Conservation (phyloP, 2,113 vertebrate species). For the Motacilla alba region DNA sequence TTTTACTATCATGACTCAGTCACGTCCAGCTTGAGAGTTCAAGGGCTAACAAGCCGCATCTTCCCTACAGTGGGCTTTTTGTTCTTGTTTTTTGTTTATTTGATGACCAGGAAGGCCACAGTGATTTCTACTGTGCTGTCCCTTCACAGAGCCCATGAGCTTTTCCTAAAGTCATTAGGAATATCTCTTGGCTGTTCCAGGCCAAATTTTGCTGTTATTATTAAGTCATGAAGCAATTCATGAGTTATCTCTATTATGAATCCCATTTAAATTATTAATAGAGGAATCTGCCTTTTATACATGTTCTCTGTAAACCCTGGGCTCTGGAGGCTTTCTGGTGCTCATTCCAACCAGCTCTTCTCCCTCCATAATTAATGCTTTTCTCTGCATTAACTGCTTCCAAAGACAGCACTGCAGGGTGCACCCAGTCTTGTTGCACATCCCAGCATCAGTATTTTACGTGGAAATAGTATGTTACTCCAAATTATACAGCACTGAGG, state of each 20-base stretch:
- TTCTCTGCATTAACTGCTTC: neutral
- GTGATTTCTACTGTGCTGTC: neutral
- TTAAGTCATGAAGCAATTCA: constrained; percentile 27
- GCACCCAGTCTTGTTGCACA: neutral
- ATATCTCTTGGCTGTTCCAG: neutral
- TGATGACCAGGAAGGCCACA: neutral
- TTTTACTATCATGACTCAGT: neutral
- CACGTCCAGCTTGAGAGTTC: neutral
- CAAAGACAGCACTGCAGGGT: neutral
- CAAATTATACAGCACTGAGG: neutral
- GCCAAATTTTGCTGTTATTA: neutral
- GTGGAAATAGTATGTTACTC: neutral
- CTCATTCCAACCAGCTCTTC: neutral
- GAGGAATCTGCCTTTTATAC: neutral
- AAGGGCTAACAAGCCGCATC: neutral
- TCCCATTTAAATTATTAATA: constrained; percentile 40
- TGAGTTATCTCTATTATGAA: constrained; percentile 14
- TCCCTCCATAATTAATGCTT: neutral
- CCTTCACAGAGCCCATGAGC: neutral
- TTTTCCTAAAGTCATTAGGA: neutral
- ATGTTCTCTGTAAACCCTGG: neutral
- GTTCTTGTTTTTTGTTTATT: neutral
- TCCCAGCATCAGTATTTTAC: neutral
- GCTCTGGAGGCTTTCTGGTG: neutral
- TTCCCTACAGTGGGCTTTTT: neutral